These are phyloP conservation scores for Ancistrus triradiatus DNA, from an alignment of 2,113 vertebrate genomes.

Conservation along the genomic window DNA sequence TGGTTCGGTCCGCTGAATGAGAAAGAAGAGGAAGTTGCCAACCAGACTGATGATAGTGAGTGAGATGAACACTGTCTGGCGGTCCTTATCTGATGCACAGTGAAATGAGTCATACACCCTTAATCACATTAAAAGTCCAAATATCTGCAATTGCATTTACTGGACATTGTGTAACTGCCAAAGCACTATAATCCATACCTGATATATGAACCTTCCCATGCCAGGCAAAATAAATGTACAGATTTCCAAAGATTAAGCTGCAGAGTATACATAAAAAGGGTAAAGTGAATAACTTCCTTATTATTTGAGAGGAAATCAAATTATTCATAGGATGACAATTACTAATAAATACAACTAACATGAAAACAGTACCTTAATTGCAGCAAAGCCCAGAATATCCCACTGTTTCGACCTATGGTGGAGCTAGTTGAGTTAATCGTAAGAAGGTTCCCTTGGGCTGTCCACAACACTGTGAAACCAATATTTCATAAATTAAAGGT, in stretches of 20 bases:
- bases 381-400: conserved; percentile 93
- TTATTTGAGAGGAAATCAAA: neutral
- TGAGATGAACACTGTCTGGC: conserved; percentile 90
- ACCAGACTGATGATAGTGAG: conserved; percentile 94
- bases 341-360: neutral
- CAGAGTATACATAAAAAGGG: conserved; percentile 15
- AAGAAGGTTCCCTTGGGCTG: conserved; percentile 90
- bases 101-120: conserved; percentile 34
- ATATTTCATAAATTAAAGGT: neutral
- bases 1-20: conserved; percentile 81
- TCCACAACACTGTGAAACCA: conserved; percentile 84
- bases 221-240: conserved; percentile 94
- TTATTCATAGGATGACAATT: too few relatives aligned
- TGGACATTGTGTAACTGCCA: neutral
- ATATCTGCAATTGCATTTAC: neutral
- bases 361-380: conserved; percentile 80
- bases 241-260: conserved; percentile 95
- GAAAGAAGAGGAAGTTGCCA: conserved; percentile 93
- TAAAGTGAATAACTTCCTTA: neutral
- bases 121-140: too few relatives aligned
- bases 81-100: conserved; percentile 77
- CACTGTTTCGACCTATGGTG: conserved; percentile 94
- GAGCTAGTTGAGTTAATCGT: conserved; percentile 86
- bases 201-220: conserved; percentile 86
- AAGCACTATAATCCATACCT: conserved; percentile 66